These are phyloP conservation scores for Cistogaster globosa DNA, from an alignment of 2,888 invertebrate genomes.

Conservation along the genomic window DNA sequence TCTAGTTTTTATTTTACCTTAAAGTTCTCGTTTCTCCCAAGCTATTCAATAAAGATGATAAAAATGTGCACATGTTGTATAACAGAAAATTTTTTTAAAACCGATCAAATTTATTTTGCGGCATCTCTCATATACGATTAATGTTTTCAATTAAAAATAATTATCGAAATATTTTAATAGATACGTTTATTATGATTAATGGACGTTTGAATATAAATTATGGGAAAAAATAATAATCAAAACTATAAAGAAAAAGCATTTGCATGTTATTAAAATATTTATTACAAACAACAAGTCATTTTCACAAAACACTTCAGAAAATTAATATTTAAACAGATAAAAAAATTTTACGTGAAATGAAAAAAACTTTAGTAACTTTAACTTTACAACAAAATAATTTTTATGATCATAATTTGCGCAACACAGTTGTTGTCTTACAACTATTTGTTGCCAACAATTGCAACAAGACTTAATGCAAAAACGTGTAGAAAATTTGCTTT, in stretches of 20 bases:
- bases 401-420: conserved; percentile 80
- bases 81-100: no score
- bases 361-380: conserved; percentile 10
- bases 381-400: conserved; percentile 73
- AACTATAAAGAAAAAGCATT: conserved; percentile 7
- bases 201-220: conserved; percentile 46
- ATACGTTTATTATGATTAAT: conserved; percentile 15
- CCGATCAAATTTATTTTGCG: no score
- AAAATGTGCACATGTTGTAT: no score
- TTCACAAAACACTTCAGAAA: conserved; percentile 30
- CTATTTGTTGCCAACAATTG: no score
- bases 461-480: background rate
- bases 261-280: conserved; percentile 60
- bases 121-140: no score
- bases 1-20: no score
- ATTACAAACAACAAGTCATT: conserved; percentile 31
- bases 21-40: no score
- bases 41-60: no score
- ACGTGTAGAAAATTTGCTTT: conserved; percentile 7
- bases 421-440: conserved; percentile 79
- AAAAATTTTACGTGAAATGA: conserved; percentile 6
- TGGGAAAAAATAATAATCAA: background rate
- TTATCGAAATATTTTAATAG: conserved; percentile 17
- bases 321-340: conserved; percentile 38
- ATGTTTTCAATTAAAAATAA: background rate